Base-by-base conservation (phyloP, 2,113 vertebrate species). In the Sterna hirundo region DNA sequence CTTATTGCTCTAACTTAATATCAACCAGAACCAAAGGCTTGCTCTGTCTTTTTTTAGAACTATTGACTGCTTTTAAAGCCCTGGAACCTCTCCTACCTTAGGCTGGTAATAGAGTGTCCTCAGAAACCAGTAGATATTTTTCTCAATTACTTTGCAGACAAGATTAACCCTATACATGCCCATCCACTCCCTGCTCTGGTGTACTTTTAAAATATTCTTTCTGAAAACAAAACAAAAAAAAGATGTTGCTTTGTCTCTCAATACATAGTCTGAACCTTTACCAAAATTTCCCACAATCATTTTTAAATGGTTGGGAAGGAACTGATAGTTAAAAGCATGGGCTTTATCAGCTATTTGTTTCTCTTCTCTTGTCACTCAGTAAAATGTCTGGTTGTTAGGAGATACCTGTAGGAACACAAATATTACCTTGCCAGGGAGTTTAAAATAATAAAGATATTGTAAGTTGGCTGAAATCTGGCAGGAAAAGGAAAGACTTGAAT, bases 61-160 rank as follows among this genome's bases (percentile, higher is more conserved):
- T 95, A 88, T 46, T 77, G 96, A 96, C 89, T 77, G 27, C 12
- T 95, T 77, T 93, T 81, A 86, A 91, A 93, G 64, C 70, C 70
- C 60, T 88, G n/a, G 70, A 96, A 86, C 70, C 70, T 75, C 58
- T 92, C 77, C 86, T 58, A 49, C 64, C 69, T 88, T 75, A 64
- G 64, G 21, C 66, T 58, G 80, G 44, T 80, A 86, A 97, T 86
- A 83, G 40, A 60, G 9, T 5, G n/a, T 42, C 44, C 55, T 94
- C 70, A 83, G 91, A 95, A 76, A 80, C 69, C 15, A 62, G 27
- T 25, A 40, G 47, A 38, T 61, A 61, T 95, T 86, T 96, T 94
- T 90, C 88, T 91, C 81, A 54, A 65, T 86, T 91, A 90, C 69
- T 96, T 77, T 61, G 72, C 18, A 14, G 79, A 70, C 68, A 62